Evolutionary conservation across 2,797 vertebrate species (phyloP), one percentile per base, ranked within the genome.

Genomic region (Eutrigla gurnardus): DNA sequence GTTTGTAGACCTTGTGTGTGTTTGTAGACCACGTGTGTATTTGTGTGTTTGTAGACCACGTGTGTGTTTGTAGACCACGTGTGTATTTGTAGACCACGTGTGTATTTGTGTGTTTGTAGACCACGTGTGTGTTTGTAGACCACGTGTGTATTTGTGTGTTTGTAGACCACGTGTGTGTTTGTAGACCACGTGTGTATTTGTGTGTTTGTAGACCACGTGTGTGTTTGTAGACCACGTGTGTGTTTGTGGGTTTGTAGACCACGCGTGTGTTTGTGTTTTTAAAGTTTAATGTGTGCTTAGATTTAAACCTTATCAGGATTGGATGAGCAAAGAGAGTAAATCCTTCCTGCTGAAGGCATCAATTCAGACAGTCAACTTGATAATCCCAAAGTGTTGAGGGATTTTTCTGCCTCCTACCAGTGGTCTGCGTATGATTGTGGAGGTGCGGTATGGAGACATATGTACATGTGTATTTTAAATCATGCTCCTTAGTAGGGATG

Each of bases 311-410:
- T 77, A 78, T 72, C 45, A 73, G 65, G 78, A 86, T 65, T 76
- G 77, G 70, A 35, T 81, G 62, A 75, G 77, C 78, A 75, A 80
- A 83, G 73, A 79, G 49, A 86, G 64, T 82, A 89, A 91, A 93
- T 88, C 88, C 77, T 33, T 65, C 63, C 75, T 81, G 86, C 88
- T 84, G 81, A 64, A 88, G 78, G 86, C 82, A 89, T 87, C 79
- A 72, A 25, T 77, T 89, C 75, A 60, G 78, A 86, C 79, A 87
- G 82, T 84, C 78, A 81, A 81, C 65, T 84, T 82, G 83, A 91
- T 91, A 86, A 89, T 76, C 55, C 81, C 61, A 65, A 82, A 82
- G 89, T 87, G 83, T 78, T 85, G 80, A 84, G 71, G 81, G 82
- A 84, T 87, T 89, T 86, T 79, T 85, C 70, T 70, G 81, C 58